Evolutionary conservation across 2,888 invertebrate species (phyloP).

Genomic region (Fragum whitleyi): DNA sequence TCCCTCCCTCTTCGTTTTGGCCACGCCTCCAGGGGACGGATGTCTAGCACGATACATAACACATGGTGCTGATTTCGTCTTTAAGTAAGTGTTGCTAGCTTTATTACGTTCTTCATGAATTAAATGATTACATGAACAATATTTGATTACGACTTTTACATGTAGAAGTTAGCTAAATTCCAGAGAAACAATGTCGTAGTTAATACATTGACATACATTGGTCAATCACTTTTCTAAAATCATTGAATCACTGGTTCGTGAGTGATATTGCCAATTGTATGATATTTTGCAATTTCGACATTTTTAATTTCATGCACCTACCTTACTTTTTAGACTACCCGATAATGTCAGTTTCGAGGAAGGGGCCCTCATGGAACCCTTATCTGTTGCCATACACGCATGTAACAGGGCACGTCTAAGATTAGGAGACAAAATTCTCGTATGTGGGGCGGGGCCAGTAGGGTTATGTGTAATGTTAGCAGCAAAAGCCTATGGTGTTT

Average conservation of each 20-base stretch:
- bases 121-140: too few species aligned
- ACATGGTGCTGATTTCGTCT: slow-evolving; percentile 80
- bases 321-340: slow-evolving; percentile 90
- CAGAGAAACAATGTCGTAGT: too few species aligned
- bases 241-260: too few species aligned
- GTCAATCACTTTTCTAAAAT: too few species aligned
- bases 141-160: background rate
- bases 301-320: too few species aligned
- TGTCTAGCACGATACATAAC: slow-evolving; percentile 75
- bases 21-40: slow-evolving; percentile 80
- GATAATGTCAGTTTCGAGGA: slow-evolving; percentile 96
- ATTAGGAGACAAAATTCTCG: slow-evolving; percentile 85
- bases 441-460: slow-evolving; percentile 84
- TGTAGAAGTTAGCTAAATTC: background rate
- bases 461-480: slow-evolving; percentile 82
- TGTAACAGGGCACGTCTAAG: slow-evolving; percentile 93
- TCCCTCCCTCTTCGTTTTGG: slow-evolving; percentile 77
- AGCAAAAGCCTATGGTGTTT: slow-evolving; percentile 84
- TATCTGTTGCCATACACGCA: slow-evolving; percentile 97
- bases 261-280: too few species aligned
- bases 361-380: slow-evolving; percentile 96
- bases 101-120: background rate
- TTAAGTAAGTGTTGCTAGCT: slow-evolving; percentile 75
- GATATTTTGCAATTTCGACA: too few species aligned
- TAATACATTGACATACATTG: too few species aligned